Conservation (phyloP, 2,797 vertebrate species). For the Phrynocephalus forsythii region DNA sequence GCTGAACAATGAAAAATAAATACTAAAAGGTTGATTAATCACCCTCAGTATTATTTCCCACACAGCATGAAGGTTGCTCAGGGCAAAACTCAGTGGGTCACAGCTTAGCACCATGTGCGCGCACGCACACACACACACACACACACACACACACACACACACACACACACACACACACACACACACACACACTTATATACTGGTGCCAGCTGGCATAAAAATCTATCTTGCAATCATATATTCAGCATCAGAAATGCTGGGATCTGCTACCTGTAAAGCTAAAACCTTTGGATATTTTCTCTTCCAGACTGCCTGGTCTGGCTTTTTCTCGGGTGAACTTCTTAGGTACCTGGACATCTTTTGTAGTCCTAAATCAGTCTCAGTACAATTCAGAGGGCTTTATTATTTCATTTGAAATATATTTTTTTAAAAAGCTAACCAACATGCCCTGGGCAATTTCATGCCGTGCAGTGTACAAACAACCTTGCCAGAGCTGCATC, state of each 20-base stretch:
- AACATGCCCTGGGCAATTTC: neutral
- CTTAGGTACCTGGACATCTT: neutral
- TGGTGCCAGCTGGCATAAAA: constrained; percentile 33
- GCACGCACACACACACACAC: constrained; percentile 16
- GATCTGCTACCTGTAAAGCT: constrained; percentile 20
- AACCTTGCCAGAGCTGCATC: neutral
- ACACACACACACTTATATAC: neutral
- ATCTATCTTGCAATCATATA: constrained; percentile 40
- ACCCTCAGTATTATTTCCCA: constrained; percentile 38
- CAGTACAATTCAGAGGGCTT: neutral
- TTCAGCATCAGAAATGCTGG: constrained; percentile 37
- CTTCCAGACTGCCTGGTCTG: neutral
- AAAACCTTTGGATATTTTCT: constrained; percentile 42
- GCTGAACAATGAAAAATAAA: constrained; percentile 43
- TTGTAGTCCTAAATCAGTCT: neutral
- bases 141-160: neutral
- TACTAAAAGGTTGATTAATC: constrained; percentile 57
- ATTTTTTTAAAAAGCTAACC: neutral
- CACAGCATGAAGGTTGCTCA: constrained; percentile 50
- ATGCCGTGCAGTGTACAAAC: neutral
- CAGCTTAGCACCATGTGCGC: neutral
- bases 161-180: neutral
- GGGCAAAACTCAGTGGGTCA: constrained; percentile 55
- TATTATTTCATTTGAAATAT: neutral
- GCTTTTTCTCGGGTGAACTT: too few relatives aligned